Evolutionary conservation across 1,140 invertebrate genomes (phyloP), one percentile per base, ranked within the genome.

Genomic region (Capitella teleta): DNA sequence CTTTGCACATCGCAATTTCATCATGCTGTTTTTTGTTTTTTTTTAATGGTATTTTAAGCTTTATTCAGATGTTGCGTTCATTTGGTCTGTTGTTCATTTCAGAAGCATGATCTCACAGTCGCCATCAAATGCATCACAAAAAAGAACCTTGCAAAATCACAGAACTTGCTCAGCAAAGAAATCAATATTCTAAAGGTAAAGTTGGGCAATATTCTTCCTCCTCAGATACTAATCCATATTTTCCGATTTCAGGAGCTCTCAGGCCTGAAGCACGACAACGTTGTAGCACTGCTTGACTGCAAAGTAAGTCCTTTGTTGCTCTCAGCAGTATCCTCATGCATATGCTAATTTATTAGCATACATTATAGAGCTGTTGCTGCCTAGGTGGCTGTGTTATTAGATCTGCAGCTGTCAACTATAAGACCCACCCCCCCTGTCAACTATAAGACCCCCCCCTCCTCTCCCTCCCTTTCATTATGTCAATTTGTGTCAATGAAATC

Each of bases 51-150:
- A n/a, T n/a, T 44, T 44, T 49, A 4, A n/a, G 28, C 1, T 38
- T 53, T 28, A 24, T 26, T 26, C 5, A n/a, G 16, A 40, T 55
- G 66, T 59, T 55, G n/a, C n/a, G n/a, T n/a, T n/a, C n/a, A n/a
- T n/a, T n/a, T n/a, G n/a, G n/a, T n/a, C n/a, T n/a, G n/a, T 23
- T 43, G 50, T 47, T 54, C 36, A 54, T 80, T 82, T 34, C 77
- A 97, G 93, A 85, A 86, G 74, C 79, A 81, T 53, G 80, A 84
- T 59, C 79, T 82, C 57, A 81, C 84, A 12, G 93, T 98, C 46
- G 94, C 94, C 41, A 94, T 98, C 40, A 98, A 98, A 75, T 86
- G 87, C 67, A 94, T 98, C 41, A 87, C 89, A 14, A 98, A 98
- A 76, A 98, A 97, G 72, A 95, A 89, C 64, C 77, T 98, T 51